phyloP scores from a whole-genome alignment of 2,888 invertebrate species.

The Bimastos eiseni region DNA sequence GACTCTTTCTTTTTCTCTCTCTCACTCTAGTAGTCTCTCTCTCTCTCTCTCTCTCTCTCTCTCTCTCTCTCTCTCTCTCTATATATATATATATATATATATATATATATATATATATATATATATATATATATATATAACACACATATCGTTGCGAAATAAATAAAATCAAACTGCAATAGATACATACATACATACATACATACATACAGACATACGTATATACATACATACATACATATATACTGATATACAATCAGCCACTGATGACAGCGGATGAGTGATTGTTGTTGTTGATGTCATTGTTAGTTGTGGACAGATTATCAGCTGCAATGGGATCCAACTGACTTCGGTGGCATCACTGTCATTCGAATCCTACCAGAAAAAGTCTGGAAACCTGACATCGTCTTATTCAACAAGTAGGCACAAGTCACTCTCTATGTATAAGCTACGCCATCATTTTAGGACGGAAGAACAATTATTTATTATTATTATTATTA shows the following conservation, averaged over 20 bases:
- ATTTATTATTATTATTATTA: no score
- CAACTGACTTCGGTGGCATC: conserved; percentile 93
- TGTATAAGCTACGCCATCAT: not conserved
- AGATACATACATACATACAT: not conserved
- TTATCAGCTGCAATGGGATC: conserved; percentile 95
- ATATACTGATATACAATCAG: not conserved
- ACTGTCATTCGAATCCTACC: conserved; percentile 88
- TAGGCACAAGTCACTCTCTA: conserved; percentile 32
- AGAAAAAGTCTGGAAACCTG: conserved; percentile 97
- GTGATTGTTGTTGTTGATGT: not conserved
- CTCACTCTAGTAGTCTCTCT: no score
- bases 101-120: not conserved
- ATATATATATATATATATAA: not conserved
- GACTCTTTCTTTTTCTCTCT: no score
- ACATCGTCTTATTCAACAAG: conserved; percentile 89
- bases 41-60: no score
- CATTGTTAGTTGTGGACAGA: conserved; percentile 82
- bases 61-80: no score
- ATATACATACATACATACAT: not conserved
- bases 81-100: no score
- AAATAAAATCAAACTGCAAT: not conserved
- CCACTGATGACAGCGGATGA: not conserved
- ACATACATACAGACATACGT: no score
- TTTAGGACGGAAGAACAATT: not conserved
- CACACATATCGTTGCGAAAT: not conserved